Percentiles rank a stretch among this genome's conserved stretches.
Evolutionary conservation across 2,797 vertebrate species (phyloP).

Genomic region (Anomalospiza imberbis): DNA sequence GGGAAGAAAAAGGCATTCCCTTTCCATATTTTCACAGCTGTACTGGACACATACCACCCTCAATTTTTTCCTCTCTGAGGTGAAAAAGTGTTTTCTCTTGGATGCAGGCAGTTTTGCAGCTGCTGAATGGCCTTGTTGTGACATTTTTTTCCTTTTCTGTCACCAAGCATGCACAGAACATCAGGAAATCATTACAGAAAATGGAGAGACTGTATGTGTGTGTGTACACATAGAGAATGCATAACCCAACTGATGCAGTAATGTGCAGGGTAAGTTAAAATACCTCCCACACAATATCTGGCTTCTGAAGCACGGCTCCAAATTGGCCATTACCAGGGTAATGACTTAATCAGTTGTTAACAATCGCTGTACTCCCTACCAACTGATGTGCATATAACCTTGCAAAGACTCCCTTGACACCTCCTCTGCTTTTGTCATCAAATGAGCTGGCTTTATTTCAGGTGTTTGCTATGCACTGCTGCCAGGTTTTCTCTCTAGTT

Average conservation of each 20-base stretch:
- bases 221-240: not conserved
- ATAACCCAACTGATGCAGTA: not conserved
- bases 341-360: conserved; percentile 50
- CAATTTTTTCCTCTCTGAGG: not conserved
- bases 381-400: not conserved
- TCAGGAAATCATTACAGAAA: conserved; percentile 33
- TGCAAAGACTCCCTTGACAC: not conserved
- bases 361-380: not conserved
- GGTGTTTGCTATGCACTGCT: not conserved
- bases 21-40: not conserved
- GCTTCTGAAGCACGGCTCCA: conserved; percentile 14
- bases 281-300: conserved; percentile 10
- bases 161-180: not conserved
- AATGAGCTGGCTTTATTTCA: not conserved
- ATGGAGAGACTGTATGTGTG: not conserved
- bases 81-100: not conserved
- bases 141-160: conserved; percentile 3
- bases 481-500: not conserved
- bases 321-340: not conserved
- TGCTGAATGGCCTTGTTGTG: not conserved
- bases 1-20: not conserved
- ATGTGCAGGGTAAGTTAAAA: conserved; percentile 17
- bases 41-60: not conserved
- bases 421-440: conserved; percentile 2
- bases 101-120: not conserved